Evolutionary conservation across 2,888 invertebrate species (phyloP), one percentile per base, ranked within the genome.

Genomic region (Glaucopsyche alexis): DNA sequence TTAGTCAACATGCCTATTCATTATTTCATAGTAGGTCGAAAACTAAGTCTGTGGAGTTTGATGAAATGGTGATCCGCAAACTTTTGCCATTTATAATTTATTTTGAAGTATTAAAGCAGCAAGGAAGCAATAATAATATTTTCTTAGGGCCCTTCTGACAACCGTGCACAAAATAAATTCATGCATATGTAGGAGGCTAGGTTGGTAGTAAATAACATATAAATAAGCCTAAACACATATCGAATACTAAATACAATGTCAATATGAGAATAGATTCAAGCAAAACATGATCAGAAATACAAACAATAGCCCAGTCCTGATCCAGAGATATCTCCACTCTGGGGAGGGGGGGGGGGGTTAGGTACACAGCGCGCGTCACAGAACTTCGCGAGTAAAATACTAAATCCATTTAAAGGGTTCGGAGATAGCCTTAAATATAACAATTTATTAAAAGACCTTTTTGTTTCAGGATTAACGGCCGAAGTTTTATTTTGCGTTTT

Each of bases 361-460:
- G 8, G 13, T 19, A 11, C 19, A 55, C 29, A 60, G 42, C 42
- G 42, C 42, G 47, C 47, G 13, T 2, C 47, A 47, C 13, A 47
- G 42, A 60, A 60, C 29, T 60, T 60, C 13, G 29, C 2, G 60
- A 13, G 29, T 60, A 60, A 60, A 60, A 60, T 60, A 60, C 60
- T 60, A 13, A 60, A 60, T 60, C 60, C 60, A 60, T 60, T 60
- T 29, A 60, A 60, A 60, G 60, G 29, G 60, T 60, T 38, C 29
- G 14, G 60, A 60, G 38, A 38, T 60, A 55, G 55, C 55, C 16
- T 52, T 55, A 60, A 29, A 60, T 60, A 29, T 29, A 60, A 60
- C 29, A 60, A 60, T 60, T 60, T 60, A 60, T 29, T 60, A 60
- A 60, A 60, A 60, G 60, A 60, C 29, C 29, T 60, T 60, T 60